Evolutionary conservation across 2,797 vertebrate genomes (phyloP), one percentile per base, ranked within the genome.

Genomic region (Sebastes trivittatus): DNA sequence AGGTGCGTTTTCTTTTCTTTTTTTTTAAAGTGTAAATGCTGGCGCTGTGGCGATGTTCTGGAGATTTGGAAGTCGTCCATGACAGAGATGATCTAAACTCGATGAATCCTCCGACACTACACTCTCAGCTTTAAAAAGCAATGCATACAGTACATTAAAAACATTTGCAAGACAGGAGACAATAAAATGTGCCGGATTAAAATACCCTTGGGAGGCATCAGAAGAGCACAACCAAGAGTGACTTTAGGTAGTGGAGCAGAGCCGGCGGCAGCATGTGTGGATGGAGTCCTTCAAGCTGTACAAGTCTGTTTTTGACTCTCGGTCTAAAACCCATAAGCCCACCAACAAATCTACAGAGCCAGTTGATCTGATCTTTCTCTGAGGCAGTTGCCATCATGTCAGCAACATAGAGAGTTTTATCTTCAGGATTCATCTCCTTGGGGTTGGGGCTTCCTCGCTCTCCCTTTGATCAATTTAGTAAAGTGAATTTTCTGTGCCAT

Each of bases 11-110:
- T 58, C 38, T 54, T 29, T 63, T 60, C n/a, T n/a, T 61, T 29
- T 63, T 27, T 54, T 66, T 62, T 85, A 60, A 85, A 80, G 77
- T 46, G 42, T 46, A 52, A n/a, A 95, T 91, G 87, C 88, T 75
- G 80, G 83, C 55, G 11, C 82, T 89, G 74, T 71, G 80, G 74
- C 23, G 22, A 82, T 65, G 61, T 77, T 85, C 63, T 72, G 52
- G 60, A 81, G 36, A 62, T 93, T 83, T 94, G 89, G 91, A 94
- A 62, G 68, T 38, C 3, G 78, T 93, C 89, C 92, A 91, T 80
- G 78, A 90, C 73, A 80, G 63, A 76, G 74, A 60, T 66, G 63
- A 87, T 89, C 83, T 77, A 68, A 78, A 88, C 82, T 90, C 82
- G 71, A 88, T 88, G 85, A 92, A 91, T 93, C 62, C n/a, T 62